Evolutionary conservation across 2,888 invertebrate species (phyloP).

Genomic region (Coelinius sp.): DNA sequence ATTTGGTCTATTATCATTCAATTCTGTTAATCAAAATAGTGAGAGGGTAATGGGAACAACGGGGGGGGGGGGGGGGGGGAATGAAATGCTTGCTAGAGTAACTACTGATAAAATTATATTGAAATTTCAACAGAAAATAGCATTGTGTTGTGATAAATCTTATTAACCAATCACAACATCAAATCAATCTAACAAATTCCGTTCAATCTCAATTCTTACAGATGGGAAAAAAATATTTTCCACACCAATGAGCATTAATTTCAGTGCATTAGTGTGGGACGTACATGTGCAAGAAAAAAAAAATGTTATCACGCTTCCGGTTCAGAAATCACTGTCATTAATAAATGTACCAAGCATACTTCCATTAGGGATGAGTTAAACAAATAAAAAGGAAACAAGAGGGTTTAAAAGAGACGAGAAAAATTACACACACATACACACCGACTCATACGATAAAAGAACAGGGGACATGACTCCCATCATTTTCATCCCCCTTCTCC

Average conservation of each 20-base stretch:
- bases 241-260: not conserved
- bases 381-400: conserved; percentile 4
- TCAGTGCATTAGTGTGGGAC: not conserved
- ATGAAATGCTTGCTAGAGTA: not conserved
- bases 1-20: not conserved
- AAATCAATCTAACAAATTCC: not conserved
- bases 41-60: no score
- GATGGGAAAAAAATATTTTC: not conserved
- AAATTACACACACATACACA: not conserved
- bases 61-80: no score
- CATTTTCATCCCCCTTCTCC: conserved; percentile 18
- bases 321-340: conserved; percentile 41
- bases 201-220: not conserved
- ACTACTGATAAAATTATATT: not conserved
- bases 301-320: conserved; percentile 36
- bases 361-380: conserved; percentile 2
- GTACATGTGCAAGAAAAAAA: not conserved
- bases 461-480: conserved; percentile 12
- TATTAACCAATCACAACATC: not conserved
- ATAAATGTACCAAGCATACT: conserved; percentile 29
- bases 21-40: not conserved
- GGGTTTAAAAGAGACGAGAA: conserved; percentile 6
- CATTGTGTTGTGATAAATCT: conserved; percentile 3
- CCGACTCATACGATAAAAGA: not conserved
- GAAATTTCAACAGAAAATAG: conserved; percentile 13